phyloP scores from a whole-genome alignment of 2,888 invertebrate species.

The Pristionchus fissidentatus region DNA sequence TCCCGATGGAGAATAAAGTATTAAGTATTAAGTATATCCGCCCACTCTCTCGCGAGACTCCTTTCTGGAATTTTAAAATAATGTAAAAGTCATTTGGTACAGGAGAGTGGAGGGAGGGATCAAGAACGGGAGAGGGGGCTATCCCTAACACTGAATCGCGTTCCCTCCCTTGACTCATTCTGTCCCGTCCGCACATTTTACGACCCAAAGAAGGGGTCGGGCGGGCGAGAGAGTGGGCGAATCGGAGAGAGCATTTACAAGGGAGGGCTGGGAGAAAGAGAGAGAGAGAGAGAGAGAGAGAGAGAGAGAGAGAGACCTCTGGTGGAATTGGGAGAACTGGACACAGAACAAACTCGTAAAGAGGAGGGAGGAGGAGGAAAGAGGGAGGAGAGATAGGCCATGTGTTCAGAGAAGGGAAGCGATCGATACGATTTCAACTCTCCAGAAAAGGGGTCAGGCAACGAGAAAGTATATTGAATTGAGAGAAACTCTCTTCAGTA shows the following conservation, averaged over 20 bases:
- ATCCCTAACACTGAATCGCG: background rate
- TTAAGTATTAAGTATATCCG: no score
- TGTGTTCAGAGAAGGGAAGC: slow-evolving; percentile 29
- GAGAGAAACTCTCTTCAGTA: no score
- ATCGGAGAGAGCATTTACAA: slow-evolving; percentile 46
- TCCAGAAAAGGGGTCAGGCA: no score
- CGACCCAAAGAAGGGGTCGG: background rate
- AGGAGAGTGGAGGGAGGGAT: no score
- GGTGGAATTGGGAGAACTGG: background rate
- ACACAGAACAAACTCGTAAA: slow-evolving; percentile 34
- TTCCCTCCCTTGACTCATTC: background rate
- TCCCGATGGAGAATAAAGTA: no score
- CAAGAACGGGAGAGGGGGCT: background rate
- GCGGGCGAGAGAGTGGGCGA: background rate
- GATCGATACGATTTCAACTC: slow-evolving; percentile 15
- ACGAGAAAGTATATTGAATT: no score
- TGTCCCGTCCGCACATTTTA: slow-evolving; percentile 3
- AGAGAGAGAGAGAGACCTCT: slow-evolving; percentile 11
- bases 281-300: slow-evolving; percentile 47
- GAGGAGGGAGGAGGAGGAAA: background rate
- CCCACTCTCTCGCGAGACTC: no score
- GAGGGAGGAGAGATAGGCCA: slow-evolving; percentile 7
- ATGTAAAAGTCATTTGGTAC: no score
- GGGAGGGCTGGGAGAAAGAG: slow-evolving; percentile 49
- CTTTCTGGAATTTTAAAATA: no score